Evolutionary conservation across 2,888 invertebrate species (phyloP), one percentile per base, ranked within the genome.

Genomic region (Tetragonisca angustula): DNA sequence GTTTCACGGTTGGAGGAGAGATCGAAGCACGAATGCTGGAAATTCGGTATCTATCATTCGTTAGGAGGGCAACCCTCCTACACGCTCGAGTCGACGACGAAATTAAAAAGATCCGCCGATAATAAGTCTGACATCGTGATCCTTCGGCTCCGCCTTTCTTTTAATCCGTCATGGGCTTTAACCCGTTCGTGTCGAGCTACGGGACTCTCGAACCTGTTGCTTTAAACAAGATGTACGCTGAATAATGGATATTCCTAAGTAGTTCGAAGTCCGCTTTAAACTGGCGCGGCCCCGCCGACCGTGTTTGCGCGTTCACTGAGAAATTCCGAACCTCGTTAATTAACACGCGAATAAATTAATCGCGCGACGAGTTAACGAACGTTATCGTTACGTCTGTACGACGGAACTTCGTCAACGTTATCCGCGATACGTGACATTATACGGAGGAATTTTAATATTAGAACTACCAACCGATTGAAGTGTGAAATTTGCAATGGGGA

Each of bases 91-190:
- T 49, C 76, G 80, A 86, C 84, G 80, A 79, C 76, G 68, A 85
- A 84, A 88, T 88, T 81, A n/a, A n/a, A 80, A 86, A 83, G 83
- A 84, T 83, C 86, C 68, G 64, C 56, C 68, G 76, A 67, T 56
- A 83, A 78, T 90, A 91, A 91, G 90, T 91, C 89, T 86, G 88
- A 43, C 36, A 43, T 43, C 87, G 88, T 89, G 90, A 92, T 91
- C 89, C 88, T 86, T 85, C 74, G 88, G 89, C 82, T 77, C 82
- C 75, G 71, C 88, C 91, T 89, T 86, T 87, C 91, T 92, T 43
- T 91, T 93, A 92, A 93, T 93, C 92, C 94, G 91, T 91, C 88
- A 89, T 90, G 91, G 91, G 90, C 91, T 91, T 92, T 90, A 92
- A 91, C 90, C 90, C 91, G 90, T 91, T 91, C 89, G 87, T 86